phyloP scores from a whole-genome alignment of 92 coral and sea anemone species.

The Pocillopora meandrina region DNA sequence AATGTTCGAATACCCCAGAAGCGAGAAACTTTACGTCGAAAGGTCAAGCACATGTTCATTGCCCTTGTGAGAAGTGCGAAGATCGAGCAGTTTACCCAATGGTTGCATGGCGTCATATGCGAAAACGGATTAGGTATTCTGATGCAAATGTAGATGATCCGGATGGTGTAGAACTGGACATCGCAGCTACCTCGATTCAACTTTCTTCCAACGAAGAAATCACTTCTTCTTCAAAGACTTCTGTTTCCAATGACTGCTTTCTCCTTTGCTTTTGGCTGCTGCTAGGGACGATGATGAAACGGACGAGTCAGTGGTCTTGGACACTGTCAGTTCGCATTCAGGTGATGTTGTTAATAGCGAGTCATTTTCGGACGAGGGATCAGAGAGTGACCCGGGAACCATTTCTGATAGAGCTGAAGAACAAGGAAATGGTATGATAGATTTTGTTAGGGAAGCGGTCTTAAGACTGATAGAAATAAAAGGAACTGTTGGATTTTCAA shows the following conservation, averaged over 20 bases:
- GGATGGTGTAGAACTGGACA: slow-evolving; percentile 31
- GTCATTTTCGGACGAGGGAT: slow-evolving; percentile 17
- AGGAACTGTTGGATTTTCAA: slow-evolving; percentile 58
- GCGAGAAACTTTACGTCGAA: slow-evolving; percentile 23
- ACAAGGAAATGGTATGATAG: neutral
- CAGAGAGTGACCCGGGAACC: slow-evolving; percentile 24
- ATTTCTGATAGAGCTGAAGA: slow-evolving; percentile 25
- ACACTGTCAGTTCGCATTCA: slow-evolving; percentile 16
- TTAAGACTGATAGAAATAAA: slow-evolving; percentile 60
- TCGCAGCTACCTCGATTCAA: slow-evolving; percentile 21
- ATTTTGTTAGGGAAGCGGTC: slow-evolving; percentile 55
- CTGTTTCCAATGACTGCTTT: slow-evolving; percentile 24
- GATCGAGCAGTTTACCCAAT: slow-evolving; percentile 42
- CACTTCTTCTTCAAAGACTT: neutral
- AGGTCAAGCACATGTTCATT: slow-evolving; percentile 47
- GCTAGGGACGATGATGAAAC: slow-evolving; percentile 21
- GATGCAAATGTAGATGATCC: neutral
- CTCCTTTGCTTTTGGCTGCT: slow-evolving; percentile 33
- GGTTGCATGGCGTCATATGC: slow-evolving; percentile 49
- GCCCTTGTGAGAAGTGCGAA: slow-evolving; percentile 47
- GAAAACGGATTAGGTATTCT: slow-evolving; percentile 24
- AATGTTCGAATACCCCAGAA: slow-evolving; percentile 31
- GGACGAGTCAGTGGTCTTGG: slow-evolving; percentile 19
- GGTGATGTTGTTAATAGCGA: slow-evolving; percentile 8
- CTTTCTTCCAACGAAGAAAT: neutral